Conservation (phyloP, 2,888 invertebrate genomes). For the Phortica okadai region DNA sequence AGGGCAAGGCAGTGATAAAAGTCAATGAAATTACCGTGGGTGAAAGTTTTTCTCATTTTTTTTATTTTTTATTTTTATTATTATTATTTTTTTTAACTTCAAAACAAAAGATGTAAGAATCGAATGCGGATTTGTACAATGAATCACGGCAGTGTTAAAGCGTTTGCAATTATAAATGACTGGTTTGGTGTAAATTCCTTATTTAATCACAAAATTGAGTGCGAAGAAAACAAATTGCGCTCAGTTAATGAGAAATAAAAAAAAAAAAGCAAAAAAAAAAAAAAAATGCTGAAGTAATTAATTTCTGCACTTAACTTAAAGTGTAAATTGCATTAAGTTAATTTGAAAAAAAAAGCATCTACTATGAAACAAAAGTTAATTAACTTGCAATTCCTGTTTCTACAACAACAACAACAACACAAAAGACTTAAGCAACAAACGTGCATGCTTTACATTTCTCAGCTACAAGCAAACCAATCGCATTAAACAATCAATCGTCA, state of each 20-base stretch:
- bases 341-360: neutral
- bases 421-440: constrained; percentile 15
- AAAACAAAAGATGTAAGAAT: no score
- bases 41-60: no score
- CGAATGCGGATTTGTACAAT: no score
- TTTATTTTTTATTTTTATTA: no score
- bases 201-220: neutral
- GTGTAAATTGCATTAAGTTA: neutral
- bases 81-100: no score
- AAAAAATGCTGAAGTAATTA: neutral
- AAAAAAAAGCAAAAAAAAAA: no score
- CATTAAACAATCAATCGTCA: constrained; percentile 50
- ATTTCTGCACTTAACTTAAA: neutral
- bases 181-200: neutral
- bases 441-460: neutral
- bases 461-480: constrained; percentile 2
- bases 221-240: neutral
- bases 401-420: neutral
- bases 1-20: neutral
- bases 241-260: neutral
- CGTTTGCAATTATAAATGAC: constrained; percentile 46
- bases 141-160: constrained; percentile 48
- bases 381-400: neutral
- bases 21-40: no score
- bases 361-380: neutral